Base-by-base conservation (phyloP, 2,888 invertebrate species). In the Leptinotarsa peninsularis region DNA sequence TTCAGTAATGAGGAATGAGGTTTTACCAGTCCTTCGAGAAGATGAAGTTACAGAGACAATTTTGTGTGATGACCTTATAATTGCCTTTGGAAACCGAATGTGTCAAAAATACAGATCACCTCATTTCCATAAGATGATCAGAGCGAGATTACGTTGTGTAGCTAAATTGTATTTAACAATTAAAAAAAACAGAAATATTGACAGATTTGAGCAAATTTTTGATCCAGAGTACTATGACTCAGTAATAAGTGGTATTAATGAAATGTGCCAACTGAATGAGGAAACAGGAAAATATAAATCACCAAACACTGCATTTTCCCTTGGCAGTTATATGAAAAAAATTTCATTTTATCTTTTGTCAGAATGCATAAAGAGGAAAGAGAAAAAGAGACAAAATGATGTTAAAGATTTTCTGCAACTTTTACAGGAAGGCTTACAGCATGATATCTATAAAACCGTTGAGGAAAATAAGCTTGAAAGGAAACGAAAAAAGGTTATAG, bases 381-480 rank as follows among this genome's bases (percentile, higher is more conserved):
- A 68, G n/a, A 63, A 73, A 73, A 27, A 4, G 17, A 69, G 49
- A 15, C 68, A 73, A 69, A 52, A 60, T 5, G 63, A 63, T 56
- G 67, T 71, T 13, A 66, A 71, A 67, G 58, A 74, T 49, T 74
- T 71, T 58, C 15, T 74, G 4, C 54, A 21, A 3, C 66, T 74
- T 27, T 23, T 70, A 17, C 49, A 73, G 23, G 74, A 74, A 49
- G 74, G 67, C 4, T 18, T 74, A 15, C 3, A 52, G 4, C 49
- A 67, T 63, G 50, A 66, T 33, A 33, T 75, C 14, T 52, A 67
- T 33, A 68, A 68, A 75, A 75, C 71, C 13, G 72, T 72, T 17
- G 21, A 67, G 10, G 75, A 75, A 54, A 72, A 75, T 75, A 56
- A 69, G 56, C 23, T 23, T 50, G 67, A 67, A 33, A n/a, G 58